These are phyloP conservation scores for Chrysemys picta DNA, from an alignment of 2,113 vertebrate species.

Conservation along the genomic window DNA sequence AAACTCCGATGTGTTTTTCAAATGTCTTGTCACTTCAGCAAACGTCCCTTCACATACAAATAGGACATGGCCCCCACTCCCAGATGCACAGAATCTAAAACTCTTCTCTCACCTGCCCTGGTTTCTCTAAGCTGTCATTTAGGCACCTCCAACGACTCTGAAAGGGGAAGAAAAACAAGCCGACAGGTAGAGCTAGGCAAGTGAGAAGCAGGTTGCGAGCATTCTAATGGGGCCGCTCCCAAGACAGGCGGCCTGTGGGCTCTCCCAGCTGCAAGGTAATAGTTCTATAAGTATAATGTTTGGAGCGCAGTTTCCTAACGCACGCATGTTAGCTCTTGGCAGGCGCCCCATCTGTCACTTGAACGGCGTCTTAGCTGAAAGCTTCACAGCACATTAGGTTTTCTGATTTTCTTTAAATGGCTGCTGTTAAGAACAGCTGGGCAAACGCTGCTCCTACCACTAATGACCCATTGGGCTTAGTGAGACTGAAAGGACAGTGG, in stretches of 20 bases:
- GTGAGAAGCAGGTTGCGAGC: background rate
- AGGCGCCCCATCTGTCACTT: background rate
- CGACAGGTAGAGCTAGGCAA: conserved; percentile 25
- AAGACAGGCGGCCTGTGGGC: background rate
- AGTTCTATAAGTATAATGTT: background rate
- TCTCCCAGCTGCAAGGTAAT: background rate
- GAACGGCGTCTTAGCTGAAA: background rate
- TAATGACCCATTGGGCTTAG: accelerated
- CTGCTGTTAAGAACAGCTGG: background rate
- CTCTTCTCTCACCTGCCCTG: background rate
- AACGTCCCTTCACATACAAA: conserved; percentile 6
- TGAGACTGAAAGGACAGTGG: background rate
- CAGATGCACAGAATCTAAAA: background rate
- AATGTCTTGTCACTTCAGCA: background rate
- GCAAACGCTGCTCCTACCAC: background rate
- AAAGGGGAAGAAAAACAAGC: background rate
- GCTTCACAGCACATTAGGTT: background rate
- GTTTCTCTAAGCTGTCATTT: background rate
- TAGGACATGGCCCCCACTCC: background rate
- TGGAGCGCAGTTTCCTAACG: background rate
- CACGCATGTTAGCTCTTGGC: accelerated
- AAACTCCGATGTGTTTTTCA: background rate
- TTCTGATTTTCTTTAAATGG: background rate
- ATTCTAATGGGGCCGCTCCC: background rate
- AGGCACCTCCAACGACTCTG: background rate